Percentiles rank a stretch among this genome's conserved stretches.
These are phyloP conservation scores for Xyliphius kryptos DNA, from an alignment of 2,113 vertebrate species.

Conservation along the genomic window DNA sequence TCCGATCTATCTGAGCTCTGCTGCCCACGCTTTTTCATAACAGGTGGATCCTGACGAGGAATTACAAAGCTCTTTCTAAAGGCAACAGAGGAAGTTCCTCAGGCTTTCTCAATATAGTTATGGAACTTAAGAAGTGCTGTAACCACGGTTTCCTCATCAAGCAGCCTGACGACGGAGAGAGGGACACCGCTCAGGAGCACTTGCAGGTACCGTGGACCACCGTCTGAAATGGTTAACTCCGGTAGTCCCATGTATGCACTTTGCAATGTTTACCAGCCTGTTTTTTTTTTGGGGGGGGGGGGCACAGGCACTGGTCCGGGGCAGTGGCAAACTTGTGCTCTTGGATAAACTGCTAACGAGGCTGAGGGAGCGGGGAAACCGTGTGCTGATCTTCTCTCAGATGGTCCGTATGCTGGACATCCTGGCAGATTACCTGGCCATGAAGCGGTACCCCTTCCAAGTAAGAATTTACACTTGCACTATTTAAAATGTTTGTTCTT, in stretches of 20 bases:
- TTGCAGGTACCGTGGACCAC: conserved; percentile 60
- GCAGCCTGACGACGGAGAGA: conserved; percentile 77
- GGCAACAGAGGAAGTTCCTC: conserved; percentile 87
- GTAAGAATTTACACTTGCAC: conserved; percentile 56
- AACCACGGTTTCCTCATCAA: conserved; percentile 94
- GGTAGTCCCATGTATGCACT: not conserved
- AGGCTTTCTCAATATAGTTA: conserved; percentile 96
- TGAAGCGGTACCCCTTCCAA: conserved; percentile 94
- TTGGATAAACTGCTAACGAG: conserved; percentile 92
- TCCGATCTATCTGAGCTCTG: too few species aligned
- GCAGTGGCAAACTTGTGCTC: conserved; percentile 93
- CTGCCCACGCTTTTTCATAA: not conserved
- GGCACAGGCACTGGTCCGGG: conserved; percentile 77
- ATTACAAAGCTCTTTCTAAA: conserved; percentile 91
- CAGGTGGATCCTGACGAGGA: conserved; percentile 99
- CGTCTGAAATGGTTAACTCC: too few species aligned
- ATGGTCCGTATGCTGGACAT: conserved; percentile 87
- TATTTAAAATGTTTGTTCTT: too few species aligned
- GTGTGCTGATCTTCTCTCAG: conserved; percentile 75
- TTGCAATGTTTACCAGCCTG: too few species aligned
- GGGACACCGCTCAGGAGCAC: conserved; percentile 69
- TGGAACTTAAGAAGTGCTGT: conserved; percentile 98
- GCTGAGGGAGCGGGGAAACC: conserved; percentile 85
- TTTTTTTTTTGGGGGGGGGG: too few species aligned
- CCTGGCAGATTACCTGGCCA: conserved; percentile 88